Base-by-base conservation (phyloP, 2,888 invertebrate genomes). In the Watsonalla cultraria region DNA sequence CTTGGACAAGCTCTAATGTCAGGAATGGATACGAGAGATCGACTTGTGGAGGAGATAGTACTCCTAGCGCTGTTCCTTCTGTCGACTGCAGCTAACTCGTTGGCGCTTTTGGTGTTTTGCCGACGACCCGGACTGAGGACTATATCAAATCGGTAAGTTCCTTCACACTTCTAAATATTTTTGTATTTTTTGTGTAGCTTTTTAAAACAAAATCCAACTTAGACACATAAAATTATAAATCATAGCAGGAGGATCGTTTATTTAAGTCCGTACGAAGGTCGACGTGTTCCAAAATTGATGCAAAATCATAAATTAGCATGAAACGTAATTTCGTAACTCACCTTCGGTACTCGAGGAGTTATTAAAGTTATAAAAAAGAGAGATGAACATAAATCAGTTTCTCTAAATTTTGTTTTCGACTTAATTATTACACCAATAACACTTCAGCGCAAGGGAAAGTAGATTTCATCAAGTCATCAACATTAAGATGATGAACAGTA, bases 91-190 rank as follows among this genome's bases (percentile, higher is more conserved):
- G 94, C 95, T 71, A 96, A 96, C 78, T 92, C 92, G 51, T 91
- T 95, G 65, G 93, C 96, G 54, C 90, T 96, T 64, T 85, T 95
- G 65, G 94, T 96, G 51, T 96, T 96, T 85, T 93, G 94, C 78
- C 91, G 94, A 69, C 91, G 94, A 65, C 94, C 95, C 51, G 93
- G 94, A 50, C 88, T 96, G 51, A 92, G 96, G 72, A 95, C 95
- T 63, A 93, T 96, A 68, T 96, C 96, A 56, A 96, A 96, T 92
- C 93, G 95, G 95, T 95, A 86, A 88, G 91, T 78, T 73, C 47
- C 54, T 53, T 15, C 45, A 56, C 45, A 56, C 24, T 58, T 57
- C 45, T 60, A 58, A 33, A 7, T 33, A 47, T 51, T 54, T 60
- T 65, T 52, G 60, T 60, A 63, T 58, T 52, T 54, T 51, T 52